A percentile compares a stretch with the other conserved stretches of the same genome.
Evolutionary conservation across 2,888 invertebrate genomes (phyloP).

Genomic region (Hirtodrosophila cameraria): DNA sequence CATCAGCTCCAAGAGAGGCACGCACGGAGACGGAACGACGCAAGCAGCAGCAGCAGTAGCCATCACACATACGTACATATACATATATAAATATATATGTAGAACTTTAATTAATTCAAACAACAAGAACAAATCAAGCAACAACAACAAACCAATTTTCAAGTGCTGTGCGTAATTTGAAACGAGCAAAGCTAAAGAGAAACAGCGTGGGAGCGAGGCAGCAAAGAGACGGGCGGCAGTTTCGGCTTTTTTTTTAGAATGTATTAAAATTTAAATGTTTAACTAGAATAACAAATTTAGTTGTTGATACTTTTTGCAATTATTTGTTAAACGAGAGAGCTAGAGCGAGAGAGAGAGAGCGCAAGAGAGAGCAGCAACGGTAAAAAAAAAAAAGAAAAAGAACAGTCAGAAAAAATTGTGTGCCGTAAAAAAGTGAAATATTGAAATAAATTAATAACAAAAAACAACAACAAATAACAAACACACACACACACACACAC

Average conservation of each 20-base stretch:
- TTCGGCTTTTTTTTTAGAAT: slow-evolving; percentile 71
- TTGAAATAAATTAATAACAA: slow-evolving; percentile 35
- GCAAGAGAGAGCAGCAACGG: slow-evolving; percentile 9
- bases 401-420: slow-evolving; percentile 60
- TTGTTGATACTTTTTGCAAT: slow-evolving; percentile 80
- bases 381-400: slow-evolving; percentile 22
- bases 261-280: slow-evolving; percentile 76
- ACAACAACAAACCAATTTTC: slow-evolving; percentile 36
- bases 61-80: slow-evolving; percentile 33
- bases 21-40: slow-evolving; percentile 53
- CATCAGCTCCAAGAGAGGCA: slow-evolving; percentile 42
- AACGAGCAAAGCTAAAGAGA: slow-evolving; percentile 13
- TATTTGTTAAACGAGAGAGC: slow-evolving; percentile 69
- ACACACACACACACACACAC: slow-evolving; percentile 22
- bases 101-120: slow-evolving; percentile 55
- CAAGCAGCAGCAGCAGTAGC: slow-evolving; percentile 48
- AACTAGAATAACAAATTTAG: slow-evolving; percentile 80
- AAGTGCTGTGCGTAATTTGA: slow-evolving; percentile 44
- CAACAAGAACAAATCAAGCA: slow-evolving; percentile 28
- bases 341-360: slow-evolving; percentile 3
- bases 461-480: slow-evolving; percentile 12
- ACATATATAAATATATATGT: slow-evolving; percentile 20
- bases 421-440: slow-evolving; percentile 54
- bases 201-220: slow-evolving; percentile 23
- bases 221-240: slow-evolving; percentile 63